Base-by-base conservation (phyloP, 2,888 invertebrate genomes). In the Chalcosyrphus nemorum region DNA sequence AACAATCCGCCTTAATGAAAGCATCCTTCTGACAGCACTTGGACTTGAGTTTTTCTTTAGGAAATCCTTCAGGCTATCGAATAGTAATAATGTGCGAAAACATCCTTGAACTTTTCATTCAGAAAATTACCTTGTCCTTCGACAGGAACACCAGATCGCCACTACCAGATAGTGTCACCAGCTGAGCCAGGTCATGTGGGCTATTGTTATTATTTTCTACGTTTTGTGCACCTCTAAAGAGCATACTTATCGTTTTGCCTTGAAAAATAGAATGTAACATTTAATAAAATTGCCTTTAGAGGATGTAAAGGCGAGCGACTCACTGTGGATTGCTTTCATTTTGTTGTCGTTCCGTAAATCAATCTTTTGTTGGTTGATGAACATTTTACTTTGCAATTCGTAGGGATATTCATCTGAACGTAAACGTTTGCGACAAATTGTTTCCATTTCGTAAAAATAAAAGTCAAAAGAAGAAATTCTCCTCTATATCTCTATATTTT, bases 1-100 rank as follows among this genome's bases (percentile, higher is more conserved):
- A 54, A 61, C 87, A 87, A 35, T 87, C 86, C 4, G 70, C 74
- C 0, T 68, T 68, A 2, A 87, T 82, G 11, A 86, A 72, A 0
- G 87, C 87, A n/a, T 81, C 47, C 19, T 86, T 87, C 7, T 80
- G 80, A 32, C 87, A 87, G 15, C 87, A 87, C 24, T 78, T 76
- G 1, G 87, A 87, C 4, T 71, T 80, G 2, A 29, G 35, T 47
- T 78, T 78, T 6, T 52, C 71, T 9, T 76, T 70, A 2, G 81
- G 75, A 38, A 86, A 72, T 43, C 72, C 86, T 4, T 59, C 43
- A 5, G 81, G 82, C 86, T 86, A 13, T 0, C 41, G 24, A 5
- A 7, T 4, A 27, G 24, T 13, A 15, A 0, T 27, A 1, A 47
- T 7, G 3, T 29, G 13, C 13, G 2, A 2, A 4, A 0, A 38